phyloP scores from a whole-genome alignment of 2,113 vertebrate species.

The Oreochromis tanganicae region DNA sequence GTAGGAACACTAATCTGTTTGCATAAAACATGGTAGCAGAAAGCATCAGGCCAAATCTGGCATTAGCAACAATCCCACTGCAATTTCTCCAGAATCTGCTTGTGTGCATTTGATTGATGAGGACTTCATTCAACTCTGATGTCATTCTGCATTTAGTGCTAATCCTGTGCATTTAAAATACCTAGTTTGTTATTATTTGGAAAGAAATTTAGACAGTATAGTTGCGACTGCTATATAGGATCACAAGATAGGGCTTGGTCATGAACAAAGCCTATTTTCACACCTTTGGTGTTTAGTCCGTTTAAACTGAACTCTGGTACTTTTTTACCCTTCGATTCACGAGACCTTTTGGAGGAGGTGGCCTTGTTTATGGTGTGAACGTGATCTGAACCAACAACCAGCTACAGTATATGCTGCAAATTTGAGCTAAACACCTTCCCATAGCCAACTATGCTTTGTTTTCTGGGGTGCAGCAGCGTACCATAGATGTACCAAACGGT shows the following conservation, averaged over 20 bases:
- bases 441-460: not conserved
- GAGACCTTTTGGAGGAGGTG: not conserved
- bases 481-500: not conserved
- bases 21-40: not conserved
- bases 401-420: not conserved
- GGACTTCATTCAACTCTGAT: not conserved
- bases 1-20: not conserved
- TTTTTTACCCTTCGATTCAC: not conserved
- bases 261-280: not conserved
- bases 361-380: not conserved
- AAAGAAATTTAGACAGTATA: not conserved
- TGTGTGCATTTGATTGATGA: not conserved
- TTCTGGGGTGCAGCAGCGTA: not conserved
- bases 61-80: not conserved
- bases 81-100: not conserved
- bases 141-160: not conserved
- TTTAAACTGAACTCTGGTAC: not conserved
- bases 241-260: not conserved
- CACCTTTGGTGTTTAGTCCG: not conserved
- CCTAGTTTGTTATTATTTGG: not conserved
- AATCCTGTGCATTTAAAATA: not conserved
- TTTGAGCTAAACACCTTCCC: not conserved
- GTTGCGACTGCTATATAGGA: not conserved
- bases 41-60: not conserved
- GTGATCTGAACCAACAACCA: not conserved